phyloP scores from a whole-genome alignment of 2,113 vertebrate species.

The Atractosteus spatula region DNA sequence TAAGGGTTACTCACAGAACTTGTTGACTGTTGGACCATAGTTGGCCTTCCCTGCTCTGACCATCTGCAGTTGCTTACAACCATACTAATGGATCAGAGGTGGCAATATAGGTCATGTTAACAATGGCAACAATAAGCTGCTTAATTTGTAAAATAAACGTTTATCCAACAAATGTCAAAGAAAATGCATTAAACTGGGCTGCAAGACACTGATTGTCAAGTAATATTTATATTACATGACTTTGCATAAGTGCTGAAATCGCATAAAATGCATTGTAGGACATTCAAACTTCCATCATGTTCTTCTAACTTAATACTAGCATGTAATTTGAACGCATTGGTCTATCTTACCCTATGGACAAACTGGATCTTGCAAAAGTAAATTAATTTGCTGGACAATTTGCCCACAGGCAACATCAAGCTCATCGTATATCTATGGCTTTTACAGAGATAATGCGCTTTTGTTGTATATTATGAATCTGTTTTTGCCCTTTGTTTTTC shows the following conservation, averaged over 20 bases:
- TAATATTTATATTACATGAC: too few species aligned
- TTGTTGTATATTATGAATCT: background rate
- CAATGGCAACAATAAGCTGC: conserved; percentile 30
- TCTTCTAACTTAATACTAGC: too few species aligned
- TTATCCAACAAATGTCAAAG: too few species aligned
- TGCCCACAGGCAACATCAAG: conserved; percentile 4
- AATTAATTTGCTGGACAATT: conserved; percentile 17
- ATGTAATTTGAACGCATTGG: too few species aligned
- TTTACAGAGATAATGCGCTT: background rate
- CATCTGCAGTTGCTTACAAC: conserved; percentile 29
- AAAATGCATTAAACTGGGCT: background rate
- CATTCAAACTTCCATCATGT: too few species aligned
- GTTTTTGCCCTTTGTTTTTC: background rate
- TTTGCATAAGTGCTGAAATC: too few species aligned
- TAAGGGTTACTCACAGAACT: too few species aligned
- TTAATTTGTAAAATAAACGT: conserved; percentile 28
- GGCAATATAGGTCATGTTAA: conserved; percentile 30
- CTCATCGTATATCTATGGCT: background rate
- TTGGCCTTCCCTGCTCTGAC: conserved; percentile 19
- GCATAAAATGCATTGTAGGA: too few species aligned
- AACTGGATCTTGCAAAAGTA: background rate
- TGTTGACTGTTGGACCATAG: too few species aligned
- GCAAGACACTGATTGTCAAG: background rate
- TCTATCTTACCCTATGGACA: too few species aligned
- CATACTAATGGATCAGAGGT: conserved; percentile 30